Evolutionary conservation across 2,888 invertebrate genomes (phyloP).

Genomic region (Tryphoninae sp.): DNA sequence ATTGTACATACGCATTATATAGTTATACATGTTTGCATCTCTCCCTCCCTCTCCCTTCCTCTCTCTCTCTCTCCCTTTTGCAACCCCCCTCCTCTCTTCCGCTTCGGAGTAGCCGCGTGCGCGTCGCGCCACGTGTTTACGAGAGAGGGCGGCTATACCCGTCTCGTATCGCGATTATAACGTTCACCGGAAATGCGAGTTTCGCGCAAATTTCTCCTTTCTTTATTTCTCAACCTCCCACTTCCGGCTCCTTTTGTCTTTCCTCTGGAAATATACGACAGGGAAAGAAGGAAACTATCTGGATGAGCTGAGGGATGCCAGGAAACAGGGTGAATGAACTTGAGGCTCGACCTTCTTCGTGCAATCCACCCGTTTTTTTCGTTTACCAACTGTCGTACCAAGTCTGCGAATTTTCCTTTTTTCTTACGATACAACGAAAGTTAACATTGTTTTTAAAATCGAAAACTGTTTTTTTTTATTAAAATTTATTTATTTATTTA

Average conservation of each 20-base stretch:
- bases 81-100: slow-evolving; percentile 59
- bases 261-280: slow-evolving; percentile 52
- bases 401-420: too few relatives aligned
- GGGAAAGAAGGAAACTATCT: not conserved
- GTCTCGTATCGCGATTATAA: slow-evolving; percentile 22
- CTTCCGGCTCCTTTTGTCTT: slow-evolving; percentile 37
- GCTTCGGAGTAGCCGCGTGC: slow-evolving; percentile 69
- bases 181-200: slow-evolving; percentile 1
- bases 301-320: slow-evolving; percentile 7
- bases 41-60: slow-evolving; percentile 51
- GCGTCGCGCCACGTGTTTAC: slow-evolving; percentile 76
- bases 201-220: not conserved
- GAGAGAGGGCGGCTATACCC: slow-evolving; percentile 53
- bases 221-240: slow-evolving; percentile 13
- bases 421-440: slow-evolving; percentile 2
- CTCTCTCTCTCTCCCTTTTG: slow-evolving; percentile 62
- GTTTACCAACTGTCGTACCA: not conserved
- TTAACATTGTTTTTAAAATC: not conserved
- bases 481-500: not conserved
- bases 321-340: slow-evolving; percentile 38
- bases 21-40: slow-evolving; percentile 56
- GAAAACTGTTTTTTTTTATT: too few relatives aligned
- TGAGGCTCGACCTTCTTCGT: not conserved
- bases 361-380: slow-evolving; percentile 44
- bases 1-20: slow-evolving; percentile 30